Base-by-base conservation (phyloP, 2,113 vertebrate species). In the Pitta sordida region DNA sequence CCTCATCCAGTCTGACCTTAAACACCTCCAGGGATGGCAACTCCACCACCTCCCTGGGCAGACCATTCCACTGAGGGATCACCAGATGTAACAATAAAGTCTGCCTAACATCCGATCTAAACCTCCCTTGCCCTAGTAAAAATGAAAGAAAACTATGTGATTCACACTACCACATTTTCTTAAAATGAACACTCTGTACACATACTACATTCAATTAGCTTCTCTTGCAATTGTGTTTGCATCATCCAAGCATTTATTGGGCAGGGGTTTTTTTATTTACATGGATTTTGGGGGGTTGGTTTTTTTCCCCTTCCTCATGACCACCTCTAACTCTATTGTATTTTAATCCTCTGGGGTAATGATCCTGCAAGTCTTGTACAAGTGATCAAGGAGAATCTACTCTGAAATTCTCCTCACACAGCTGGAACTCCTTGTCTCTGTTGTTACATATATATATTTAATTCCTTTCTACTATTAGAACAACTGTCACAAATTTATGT, bases 281-380 rank as follows among this genome's bases (percentile, higher is more conserved):
- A 0, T n/a, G 27, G 3, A 0, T 4, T 24, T 48, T 30, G 7
- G 10, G 10, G 15, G 1, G 15, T 77, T 64, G 34, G 3, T 81
- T 84, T 29, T 8, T 13, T 34, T 51, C 6, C 2, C 18, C 3
- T 8, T 1, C n/a, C 23, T 3, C 7, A 36, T 15, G 8, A 14
- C 16, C 22, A 20, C 4, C 32, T 6, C 6, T 4, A n/a, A 41
- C 3, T 4, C 3, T 13, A 0, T 0, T 26, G 2, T 3, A 26
- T 39, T 90, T 92, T 49, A 65, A 26, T 39, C 27, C 48, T 59
- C 39, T 16, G 6, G 22, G 6, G 9, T 22, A 64, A 64, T 59
- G 18, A 52, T 64, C 10, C n/a, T 59, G 46, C n/a, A 34, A 39
- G 10, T 30, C 9, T 19, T 43, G 8, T 22, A 44, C 24, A 68